Percentiles rank a stretch among this genome's conserved stretches.
phyloP scores from a whole-genome alignment of 2,113 vertebrate genomes.

The Cyprinus carpio region DNA sequence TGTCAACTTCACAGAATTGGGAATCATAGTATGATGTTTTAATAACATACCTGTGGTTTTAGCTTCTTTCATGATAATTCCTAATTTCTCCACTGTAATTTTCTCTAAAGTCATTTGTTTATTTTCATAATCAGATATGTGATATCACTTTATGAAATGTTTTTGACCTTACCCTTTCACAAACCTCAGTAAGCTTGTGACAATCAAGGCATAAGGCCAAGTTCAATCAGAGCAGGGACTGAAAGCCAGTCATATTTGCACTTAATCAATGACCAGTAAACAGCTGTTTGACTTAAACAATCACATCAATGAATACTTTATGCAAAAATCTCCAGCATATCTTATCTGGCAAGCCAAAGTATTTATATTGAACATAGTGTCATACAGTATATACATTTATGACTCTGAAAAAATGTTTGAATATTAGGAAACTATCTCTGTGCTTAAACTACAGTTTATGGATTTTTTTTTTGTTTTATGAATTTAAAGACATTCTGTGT shows the following conservation, averaged over 20 bases:
- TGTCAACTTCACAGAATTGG: neutral
- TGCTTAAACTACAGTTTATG: neutral
- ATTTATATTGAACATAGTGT: neutral
- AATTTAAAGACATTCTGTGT: neutral
- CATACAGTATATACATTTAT: neutral
- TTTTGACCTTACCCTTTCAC: neutral
- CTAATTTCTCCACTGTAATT: neutral
- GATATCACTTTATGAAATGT: neutral
- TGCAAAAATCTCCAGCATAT: neutral
- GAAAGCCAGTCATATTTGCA: conserved; percentile 27
- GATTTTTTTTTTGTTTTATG: neutral
- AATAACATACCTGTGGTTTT: neutral
- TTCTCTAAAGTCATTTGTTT: neutral
- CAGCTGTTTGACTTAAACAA: neutral
- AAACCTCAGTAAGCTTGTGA: neutral
- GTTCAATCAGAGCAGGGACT: conserved; percentile 2
- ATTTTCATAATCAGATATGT: neutral
- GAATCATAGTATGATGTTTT: neutral
- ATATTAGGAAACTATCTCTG: conserved; percentile 29
- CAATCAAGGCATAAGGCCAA: neutral
- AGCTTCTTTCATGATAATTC: neutral
- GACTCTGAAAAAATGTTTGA: conserved; percentile 6
- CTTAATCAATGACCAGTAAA: neutral
- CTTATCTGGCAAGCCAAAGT: conserved; percentile 27
- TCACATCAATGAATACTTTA: neutral